Percentiles rank a stretch among this genome's conserved stretches.
Conservation (phyloP, 2,797 vertebrate species). For the Pyrocephalus nanus region DNA sequence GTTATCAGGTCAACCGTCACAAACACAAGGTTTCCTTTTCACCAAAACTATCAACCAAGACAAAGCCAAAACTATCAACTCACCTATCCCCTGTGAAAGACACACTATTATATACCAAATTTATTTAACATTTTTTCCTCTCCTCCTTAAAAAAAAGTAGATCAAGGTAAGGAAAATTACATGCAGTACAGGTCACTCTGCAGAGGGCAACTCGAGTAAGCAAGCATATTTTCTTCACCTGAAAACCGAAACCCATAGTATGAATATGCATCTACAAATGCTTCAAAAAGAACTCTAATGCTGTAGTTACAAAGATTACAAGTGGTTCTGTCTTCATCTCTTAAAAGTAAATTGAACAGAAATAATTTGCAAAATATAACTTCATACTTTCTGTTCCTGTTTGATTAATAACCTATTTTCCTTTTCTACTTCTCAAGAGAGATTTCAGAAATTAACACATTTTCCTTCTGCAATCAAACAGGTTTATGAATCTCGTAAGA, state of each 20-base stretch:
- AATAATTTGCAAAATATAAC: not conserved
- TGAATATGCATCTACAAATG: not conserved
- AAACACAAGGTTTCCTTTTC: not conserved
- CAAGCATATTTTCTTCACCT: not conserved
- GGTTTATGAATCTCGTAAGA: not conserved
- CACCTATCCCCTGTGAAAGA: not conserved
- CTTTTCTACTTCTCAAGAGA: not conserved
- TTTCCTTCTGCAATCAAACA: conserved; percentile 4
- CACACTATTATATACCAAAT: not conserved
- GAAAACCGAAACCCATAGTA: not conserved
- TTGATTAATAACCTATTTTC: not conserved
- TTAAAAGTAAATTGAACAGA: not conserved
- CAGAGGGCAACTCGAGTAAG: not conserved
- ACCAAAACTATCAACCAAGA: not conserved
- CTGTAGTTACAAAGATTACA: not conserved
- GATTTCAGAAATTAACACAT: not conserved
- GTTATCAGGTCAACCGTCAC: not conserved
- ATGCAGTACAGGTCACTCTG: not conserved
- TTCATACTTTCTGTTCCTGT: not conserved
- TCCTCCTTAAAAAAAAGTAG: not conserved
- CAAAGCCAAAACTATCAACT: not conserved
- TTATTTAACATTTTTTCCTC: not conserved
- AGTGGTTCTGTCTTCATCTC: not conserved
- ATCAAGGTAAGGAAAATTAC: not conserved
- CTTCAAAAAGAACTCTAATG: not conserved